Evolutionary conservation across 2,797 vertebrate genomes (phyloP).

Genomic region (Atherinosoma microstoma): DNA sequence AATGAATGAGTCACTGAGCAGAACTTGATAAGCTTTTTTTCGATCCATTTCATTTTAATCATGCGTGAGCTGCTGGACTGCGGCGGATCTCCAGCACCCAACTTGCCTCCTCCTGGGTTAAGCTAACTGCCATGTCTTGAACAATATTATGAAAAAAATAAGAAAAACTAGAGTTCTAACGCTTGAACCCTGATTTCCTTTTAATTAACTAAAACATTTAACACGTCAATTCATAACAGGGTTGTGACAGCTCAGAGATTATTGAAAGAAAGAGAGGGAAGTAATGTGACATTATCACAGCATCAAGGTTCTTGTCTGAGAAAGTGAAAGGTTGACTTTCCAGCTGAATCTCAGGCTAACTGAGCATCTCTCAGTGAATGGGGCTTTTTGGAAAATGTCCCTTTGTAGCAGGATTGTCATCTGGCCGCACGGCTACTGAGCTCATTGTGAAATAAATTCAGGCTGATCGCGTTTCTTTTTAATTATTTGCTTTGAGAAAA

Average conservation of each 20-base stretch:
- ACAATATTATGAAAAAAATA: no score
- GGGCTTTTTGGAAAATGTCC: slow-evolving; percentile 45
- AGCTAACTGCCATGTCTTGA: no score
- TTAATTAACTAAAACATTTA: background rate
- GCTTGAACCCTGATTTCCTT: background rate
- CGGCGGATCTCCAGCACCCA: no score
- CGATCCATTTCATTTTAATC: no score
- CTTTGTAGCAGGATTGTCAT: no score
- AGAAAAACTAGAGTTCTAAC: background rate
- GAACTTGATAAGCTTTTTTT: no score
- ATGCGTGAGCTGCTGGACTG: no score
- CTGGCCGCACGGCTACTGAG: no score
- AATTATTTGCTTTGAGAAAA: slow-evolving; percentile 28
- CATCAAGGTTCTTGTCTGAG: slow-evolving; percentile 14
- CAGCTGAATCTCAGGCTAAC: slow-evolving; percentile 9
- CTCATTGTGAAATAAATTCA: background rate
- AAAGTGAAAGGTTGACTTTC: slow-evolving; percentile 2
- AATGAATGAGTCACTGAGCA: no score
- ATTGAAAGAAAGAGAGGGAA: slow-evolving; percentile 11
- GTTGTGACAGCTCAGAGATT: slow-evolving; percentile 1
- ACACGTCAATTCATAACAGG: slow-evolving; percentile 1
- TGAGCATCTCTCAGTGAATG: slow-evolving; percentile 13
- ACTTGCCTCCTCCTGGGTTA: no score
- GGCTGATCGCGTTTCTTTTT: slow-evolving; percentile 37
- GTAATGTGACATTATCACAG: slow-evolving; percentile 7